Percentiles rank a stretch among this genome's conserved stretches.
Conservation (phyloP, 1,140 invertebrate genomes). For the Caenorhabditis remanei region DNA sequence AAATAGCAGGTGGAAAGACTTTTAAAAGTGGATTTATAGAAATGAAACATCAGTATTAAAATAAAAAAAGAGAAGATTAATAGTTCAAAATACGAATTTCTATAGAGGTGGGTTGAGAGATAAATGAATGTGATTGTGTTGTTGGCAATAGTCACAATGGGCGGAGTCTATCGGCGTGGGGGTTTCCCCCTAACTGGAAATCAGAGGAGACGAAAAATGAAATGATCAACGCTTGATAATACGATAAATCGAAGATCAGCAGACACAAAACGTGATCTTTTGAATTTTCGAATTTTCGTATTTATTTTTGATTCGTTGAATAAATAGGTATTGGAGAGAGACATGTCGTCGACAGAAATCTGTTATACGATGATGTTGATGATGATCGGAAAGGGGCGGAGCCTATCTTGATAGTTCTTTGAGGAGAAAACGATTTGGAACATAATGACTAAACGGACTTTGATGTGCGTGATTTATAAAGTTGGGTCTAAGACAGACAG, state of each 20-base stretch:
- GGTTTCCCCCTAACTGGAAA: slow-evolving; percentile 9
- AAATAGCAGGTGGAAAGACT: not conserved
- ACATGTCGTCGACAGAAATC: not conserved
- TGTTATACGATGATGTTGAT: not conserved
- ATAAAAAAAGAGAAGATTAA: not conserved
- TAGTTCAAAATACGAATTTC: not conserved
- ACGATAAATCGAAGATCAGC: slow-evolving; percentile 42
- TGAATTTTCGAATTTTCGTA: not conserved
- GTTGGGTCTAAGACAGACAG: too few relatives aligned
- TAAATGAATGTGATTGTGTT: not conserved
- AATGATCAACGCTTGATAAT: slow-evolving; percentile 43
- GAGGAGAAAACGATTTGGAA: too few relatives aligned
- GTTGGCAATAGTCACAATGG: not conserved
- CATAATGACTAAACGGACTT: too few relatives aligned
- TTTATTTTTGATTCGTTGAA: not conserved
- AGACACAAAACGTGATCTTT: slow-evolving; percentile 33
- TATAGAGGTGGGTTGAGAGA: not conserved
- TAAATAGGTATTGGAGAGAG: not conserved
- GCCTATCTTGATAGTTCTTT: slow-evolving; percentile 3
- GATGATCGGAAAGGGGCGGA: not conserved
- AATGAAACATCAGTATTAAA: slow-evolving; percentile 14
- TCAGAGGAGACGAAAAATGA: not conserved
- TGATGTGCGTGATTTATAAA: too few relatives aligned
- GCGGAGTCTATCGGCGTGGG: slow-evolving; percentile 7
- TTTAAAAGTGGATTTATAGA: not conserved